Conservation (phyloP, 2,797 vertebrate genomes). For the Leptatherina wallacei region DNA sequence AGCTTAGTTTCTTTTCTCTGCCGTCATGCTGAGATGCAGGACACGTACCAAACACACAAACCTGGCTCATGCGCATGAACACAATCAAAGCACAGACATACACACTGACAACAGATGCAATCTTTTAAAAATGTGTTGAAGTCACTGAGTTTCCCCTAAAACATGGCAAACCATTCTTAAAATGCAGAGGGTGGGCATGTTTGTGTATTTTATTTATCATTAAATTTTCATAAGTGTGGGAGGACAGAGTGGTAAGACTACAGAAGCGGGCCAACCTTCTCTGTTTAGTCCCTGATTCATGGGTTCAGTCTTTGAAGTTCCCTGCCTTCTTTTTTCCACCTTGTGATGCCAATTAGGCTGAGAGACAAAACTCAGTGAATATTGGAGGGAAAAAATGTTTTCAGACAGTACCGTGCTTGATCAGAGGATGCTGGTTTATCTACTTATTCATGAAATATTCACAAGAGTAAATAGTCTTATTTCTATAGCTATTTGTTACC, state of each 20-base stretch:
- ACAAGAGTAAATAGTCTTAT: not conserved
- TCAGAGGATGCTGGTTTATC: not conserved
- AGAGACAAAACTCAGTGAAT: not conserved
- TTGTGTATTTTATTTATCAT: constrained; percentile 5
- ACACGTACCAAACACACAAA: not conserved
- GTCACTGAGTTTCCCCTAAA: not conserved
- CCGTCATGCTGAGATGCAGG: constrained; percentile 17
- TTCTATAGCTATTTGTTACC: not conserved
- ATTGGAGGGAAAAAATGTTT: not conserved
- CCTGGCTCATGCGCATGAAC: not conserved
- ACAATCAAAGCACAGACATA: constrained; percentile 8
- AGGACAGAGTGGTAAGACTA: not conserved
- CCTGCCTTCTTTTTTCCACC: not conserved
- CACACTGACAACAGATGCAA: not conserved
- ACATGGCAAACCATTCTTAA: not conserved
- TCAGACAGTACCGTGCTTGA: not conserved
- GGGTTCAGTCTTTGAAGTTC: constrained; percentile 9
- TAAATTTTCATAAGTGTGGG: not conserved
- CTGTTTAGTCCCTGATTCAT: constrained; percentile 13
- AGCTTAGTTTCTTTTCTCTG: constrained; percentile 6
- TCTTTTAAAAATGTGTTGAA: not conserved
- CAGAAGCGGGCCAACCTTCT: not conserved
- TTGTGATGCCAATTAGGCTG: not conserved
- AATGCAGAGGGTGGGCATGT: not conserved
- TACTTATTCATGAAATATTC: not conserved